Evolutionary conservation across 2,888 invertebrate species (phyloP), one percentile per base, ranked within the genome.

Genomic region (Apodemia zela): DNA sequence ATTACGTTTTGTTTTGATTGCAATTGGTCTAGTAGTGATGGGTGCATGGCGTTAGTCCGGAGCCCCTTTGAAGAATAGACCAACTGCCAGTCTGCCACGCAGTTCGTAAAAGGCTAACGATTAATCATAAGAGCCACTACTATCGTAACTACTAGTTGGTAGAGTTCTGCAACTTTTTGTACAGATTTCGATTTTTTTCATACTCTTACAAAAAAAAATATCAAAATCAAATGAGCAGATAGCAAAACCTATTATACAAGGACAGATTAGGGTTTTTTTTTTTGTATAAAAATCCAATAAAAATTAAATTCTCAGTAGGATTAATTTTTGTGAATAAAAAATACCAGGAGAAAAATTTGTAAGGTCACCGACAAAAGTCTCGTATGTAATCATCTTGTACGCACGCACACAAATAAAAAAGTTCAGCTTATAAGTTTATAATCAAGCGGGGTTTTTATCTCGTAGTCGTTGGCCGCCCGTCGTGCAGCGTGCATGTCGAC

Each of bases 361-460:
- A 85, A 85, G 86, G 85, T 85, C 82, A 82, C 79, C 77, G 79
- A 84, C 82, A 83, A 87, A 79, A 88, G 83, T 85, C 84, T 81
- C 78, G 73, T 75, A 72, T 79, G 76, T 85, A 84, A 87, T 83
- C 72, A 76, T 75, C 77, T 79, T 77, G 77, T 77, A 76, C 77
- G 73, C 81, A 87, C 89, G 81, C 90, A 89, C 90, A 88, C 88
- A 71, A 75, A 81, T 75, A 82, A 86, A 89, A 87, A 91, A 89
- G 72, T 86, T 88, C 86, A 89, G 87, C 90, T 89, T 87, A 89
- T 89, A 90, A 90, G 89, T 89, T 91, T 89, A 89, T 90, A 91
- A 89, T 90, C 87, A 90, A 88, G 84, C 86, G 82, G 80, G 83
- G 90, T 90, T 90, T 90, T 90, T 91, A 91, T 91, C 90, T 89